Conservation (phyloP, 2,888 invertebrate species). For the Apantesis nais region DNA sequence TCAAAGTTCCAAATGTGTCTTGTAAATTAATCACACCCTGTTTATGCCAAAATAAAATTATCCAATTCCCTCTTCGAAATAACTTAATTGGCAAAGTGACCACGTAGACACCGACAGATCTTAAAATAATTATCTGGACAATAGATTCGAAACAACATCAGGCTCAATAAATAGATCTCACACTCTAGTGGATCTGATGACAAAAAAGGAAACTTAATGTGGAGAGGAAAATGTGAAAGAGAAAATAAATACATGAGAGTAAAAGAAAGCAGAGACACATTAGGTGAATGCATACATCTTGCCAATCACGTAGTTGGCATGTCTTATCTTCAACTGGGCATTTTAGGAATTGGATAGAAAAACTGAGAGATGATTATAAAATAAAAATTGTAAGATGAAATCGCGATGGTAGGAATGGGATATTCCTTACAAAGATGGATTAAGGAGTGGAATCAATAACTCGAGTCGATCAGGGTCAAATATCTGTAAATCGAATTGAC, state of each 20-base stretch:
- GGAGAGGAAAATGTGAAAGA: not conserved
- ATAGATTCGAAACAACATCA: slow-evolving; percentile 36
- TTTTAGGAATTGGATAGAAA: not conserved
- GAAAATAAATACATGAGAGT: not conserved
- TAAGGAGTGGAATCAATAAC: not conserved
- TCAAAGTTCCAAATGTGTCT: not conserved
- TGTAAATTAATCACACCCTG: not conserved
- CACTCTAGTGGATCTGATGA: not conserved
- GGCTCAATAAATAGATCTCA: slow-evolving; percentile 36
- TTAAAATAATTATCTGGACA: slow-evolving; percentile 33
- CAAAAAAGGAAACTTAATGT: slow-evolving; percentile 8
- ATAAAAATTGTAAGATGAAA: not conserved
- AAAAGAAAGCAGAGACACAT: not conserved
- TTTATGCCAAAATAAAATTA: slow-evolving; percentile 33
- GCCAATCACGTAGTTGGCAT: not conserved
- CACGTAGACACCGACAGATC: slow-evolving; percentile 28
- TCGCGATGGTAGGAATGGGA: not conserved
- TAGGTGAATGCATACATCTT: not conserved
- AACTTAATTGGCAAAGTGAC: slow-evolving; percentile 45
- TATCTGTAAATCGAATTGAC: no score
- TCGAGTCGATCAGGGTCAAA: not conserved
- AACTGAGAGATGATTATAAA: not conserved
- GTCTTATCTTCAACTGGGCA: not conserved
- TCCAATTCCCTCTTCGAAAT: slow-evolving; percentile 29
- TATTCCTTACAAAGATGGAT: no score